Conservation (phyloP, 2,888 invertebrate species). For the Drosophila vallismaia region DNA sequence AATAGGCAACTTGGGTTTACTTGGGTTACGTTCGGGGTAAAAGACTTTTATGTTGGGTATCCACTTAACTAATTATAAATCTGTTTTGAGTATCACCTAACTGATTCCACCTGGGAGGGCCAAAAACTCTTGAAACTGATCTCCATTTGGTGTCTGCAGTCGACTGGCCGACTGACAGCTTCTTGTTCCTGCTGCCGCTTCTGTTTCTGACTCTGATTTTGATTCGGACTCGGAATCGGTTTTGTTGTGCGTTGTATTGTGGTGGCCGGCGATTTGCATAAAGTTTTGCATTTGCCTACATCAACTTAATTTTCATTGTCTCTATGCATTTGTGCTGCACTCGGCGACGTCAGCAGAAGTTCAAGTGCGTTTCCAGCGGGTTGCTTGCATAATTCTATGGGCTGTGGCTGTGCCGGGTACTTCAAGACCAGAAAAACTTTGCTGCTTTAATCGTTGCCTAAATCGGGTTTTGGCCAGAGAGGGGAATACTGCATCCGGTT, state of each 20-base stretch:
- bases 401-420: conserved; percentile 10
- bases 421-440: conserved; percentile 42
- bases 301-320: conserved; percentile 75
- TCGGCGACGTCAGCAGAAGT: conserved; percentile 51
- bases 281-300: conserved; percentile 58
- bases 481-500: neutral
- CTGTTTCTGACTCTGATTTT: conserved; percentile 9
- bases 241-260: conserved; percentile 16
- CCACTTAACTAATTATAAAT: neutral
- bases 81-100: conserved; percentile 25
- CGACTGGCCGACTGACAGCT: conserved; percentile 44
- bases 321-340: conserved; percentile 76
- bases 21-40: too few species aligned
- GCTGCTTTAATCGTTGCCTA: neutral
- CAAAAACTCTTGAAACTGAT: conserved; percentile 22
- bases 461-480: neutral
- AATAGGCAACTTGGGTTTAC: too few species aligned
- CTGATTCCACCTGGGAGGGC: neutral
- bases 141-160: conserved; percentile 27
- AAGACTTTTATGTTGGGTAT: neutral
- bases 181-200: conserved; percentile 22
- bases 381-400: conserved; percentile 50
- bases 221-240: neutral
- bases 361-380: conserved; percentile 49
- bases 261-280: conserved; percentile 61